Percentiles rank a stretch among this genome's conserved stretches.
Evolutionary conservation across 2,888 invertebrate species (phyloP).

Genomic region (Oscheius onirici): DNA sequence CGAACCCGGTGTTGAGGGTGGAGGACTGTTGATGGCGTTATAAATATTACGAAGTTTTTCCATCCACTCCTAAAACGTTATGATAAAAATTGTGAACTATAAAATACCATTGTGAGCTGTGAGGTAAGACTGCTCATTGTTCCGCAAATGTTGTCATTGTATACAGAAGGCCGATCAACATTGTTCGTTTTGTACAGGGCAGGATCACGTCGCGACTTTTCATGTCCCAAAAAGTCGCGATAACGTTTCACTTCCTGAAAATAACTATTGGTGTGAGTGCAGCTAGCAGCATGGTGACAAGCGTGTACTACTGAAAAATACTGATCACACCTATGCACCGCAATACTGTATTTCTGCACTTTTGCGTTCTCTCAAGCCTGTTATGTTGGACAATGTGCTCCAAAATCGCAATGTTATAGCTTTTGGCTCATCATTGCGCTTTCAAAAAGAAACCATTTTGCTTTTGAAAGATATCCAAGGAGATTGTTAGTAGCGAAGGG

Average conservation of each 20-base stretch:
- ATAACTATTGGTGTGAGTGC: background rate
- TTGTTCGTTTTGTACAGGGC: conserved; percentile 58
- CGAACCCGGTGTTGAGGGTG: conserved; percentile 48
- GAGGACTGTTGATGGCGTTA: conserved; percentile 34
- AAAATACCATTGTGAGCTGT: conserved; percentile 51
- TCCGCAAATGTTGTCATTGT: conserved; percentile 58
- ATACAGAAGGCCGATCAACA: conserved; percentile 47
- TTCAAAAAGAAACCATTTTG: too few relatives aligned
- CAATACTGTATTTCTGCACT: too few relatives aligned
- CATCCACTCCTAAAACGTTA: conserved; percentile 54
- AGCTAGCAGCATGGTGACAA: too few relatives aligned
- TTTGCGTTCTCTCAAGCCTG: too few relatives aligned
- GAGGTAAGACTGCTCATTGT: conserved; percentile 53
- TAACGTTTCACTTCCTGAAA: conserved; percentile 58
- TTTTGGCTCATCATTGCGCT: too few relatives aligned
- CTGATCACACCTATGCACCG: too few relatives aligned
- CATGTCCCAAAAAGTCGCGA: conserved; percentile 59
- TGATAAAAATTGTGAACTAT: background rate
- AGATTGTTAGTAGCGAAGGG: too few relatives aligned
- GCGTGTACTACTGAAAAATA: too few relatives aligned
- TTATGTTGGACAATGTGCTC: too few relatives aligned
- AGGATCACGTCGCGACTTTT: conserved; percentile 58
- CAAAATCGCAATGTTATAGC: too few relatives aligned
- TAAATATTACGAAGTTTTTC: conserved; percentile 55
- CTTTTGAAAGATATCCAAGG: too few relatives aligned